Conservation (phyloP, 2,888 invertebrate genomes). For the Rutpela maculata region DNA sequence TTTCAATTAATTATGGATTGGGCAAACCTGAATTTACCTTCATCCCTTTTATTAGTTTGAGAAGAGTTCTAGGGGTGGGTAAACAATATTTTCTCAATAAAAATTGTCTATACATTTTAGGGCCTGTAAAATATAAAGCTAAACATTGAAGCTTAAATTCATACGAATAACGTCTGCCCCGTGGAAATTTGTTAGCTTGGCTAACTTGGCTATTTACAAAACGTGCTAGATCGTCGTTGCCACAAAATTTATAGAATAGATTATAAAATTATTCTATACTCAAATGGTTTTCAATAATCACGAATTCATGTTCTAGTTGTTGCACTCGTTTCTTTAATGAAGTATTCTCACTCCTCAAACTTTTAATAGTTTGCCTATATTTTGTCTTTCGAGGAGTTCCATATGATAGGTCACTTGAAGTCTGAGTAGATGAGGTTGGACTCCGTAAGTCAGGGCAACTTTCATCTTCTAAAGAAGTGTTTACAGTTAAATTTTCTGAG, state of each 20-base stretch:
- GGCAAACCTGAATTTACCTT: constrained; percentile 16
- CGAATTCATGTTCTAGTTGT: constrained; percentile 1
- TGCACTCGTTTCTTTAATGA: constrained; percentile 11
- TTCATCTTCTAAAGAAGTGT: constrained; percentile 16
- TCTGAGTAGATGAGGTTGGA: constrained; percentile 24
- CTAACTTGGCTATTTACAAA: constrained; percentile 18
- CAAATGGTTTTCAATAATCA: constrained; percentile 11
- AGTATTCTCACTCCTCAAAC: constrained; percentile 19
- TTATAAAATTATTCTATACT: constrained; percentile 23
- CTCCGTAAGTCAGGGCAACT: constrained; percentile 19
- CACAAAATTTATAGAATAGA: constrained; percentile 7
- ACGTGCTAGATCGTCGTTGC: constrained; percentile 16
- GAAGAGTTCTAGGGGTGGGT: background rate
- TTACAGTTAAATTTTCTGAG: background rate
- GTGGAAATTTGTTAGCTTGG: constrained; percentile 13
- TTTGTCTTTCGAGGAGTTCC: constrained; percentile 2
- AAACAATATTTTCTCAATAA: constrained; percentile 11
- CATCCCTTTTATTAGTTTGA: constrained; percentile 14
- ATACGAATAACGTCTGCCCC: constrained; percentile 15
- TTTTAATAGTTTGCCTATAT: constrained; percentile 11
- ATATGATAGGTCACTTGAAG: constrained; percentile 19
- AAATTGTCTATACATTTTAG: constrained; percentile 9
- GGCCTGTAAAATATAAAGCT: constrained; percentile 18
- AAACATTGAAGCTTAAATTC: background rate
- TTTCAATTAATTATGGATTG: constrained; percentile 12